Evolutionary conservation across 2,797 vertebrate species (phyloP).

Genomic region (Craterocephalus amniculus): DNA sequence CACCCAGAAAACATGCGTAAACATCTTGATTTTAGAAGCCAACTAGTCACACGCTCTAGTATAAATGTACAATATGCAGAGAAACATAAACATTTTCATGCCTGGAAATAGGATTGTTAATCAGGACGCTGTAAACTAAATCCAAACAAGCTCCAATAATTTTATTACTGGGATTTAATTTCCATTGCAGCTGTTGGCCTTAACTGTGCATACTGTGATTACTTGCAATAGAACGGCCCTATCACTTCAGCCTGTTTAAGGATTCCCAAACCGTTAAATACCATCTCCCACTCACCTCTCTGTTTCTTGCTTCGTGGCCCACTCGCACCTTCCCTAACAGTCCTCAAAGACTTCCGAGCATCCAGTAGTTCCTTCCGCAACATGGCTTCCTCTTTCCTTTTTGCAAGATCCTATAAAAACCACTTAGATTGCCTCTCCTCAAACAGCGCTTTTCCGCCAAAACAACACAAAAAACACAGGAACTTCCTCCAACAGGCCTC

Average conservation of each 20-base stretch:
- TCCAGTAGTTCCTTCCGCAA: slow-evolving; percentile 72
- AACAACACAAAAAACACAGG: not conserved
- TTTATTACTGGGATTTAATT: slow-evolving; percentile 44
- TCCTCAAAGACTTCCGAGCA: slow-evolving; percentile 71
- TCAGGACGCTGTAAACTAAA: too few species aligned
- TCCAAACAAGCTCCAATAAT: not conserved
- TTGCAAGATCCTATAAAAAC: slow-evolving; percentile 7
- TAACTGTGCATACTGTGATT: slow-evolving; percentile 18
- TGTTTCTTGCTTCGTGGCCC: slow-evolving; percentile 64
- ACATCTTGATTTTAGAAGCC: too few species aligned
- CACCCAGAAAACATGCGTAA: too few species aligned
- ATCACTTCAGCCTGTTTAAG: slow-evolving; percentile 1
- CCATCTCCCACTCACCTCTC: slow-evolving; percentile 72
- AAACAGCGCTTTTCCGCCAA: slow-evolving; percentile 6
- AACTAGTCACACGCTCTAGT: too few species aligned
- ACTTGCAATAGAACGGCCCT: not conserved
- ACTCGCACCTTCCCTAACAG: slow-evolving; percentile 49
- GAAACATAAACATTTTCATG: too few species aligned
- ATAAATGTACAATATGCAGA: too few species aligned
- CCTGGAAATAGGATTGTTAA: too few species aligned
- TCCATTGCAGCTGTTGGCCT: slow-evolving; percentile 36
- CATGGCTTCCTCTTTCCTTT: slow-evolving; percentile 55
- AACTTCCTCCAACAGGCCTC: slow-evolving; percentile 3
- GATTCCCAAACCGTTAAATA: slow-evolving; percentile 1
- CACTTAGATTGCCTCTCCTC: not conserved